Evolutionary conservation across 2,113 vertebrate genomes (phyloP).

Genomic region (Hemicordylus capensis): DNA sequence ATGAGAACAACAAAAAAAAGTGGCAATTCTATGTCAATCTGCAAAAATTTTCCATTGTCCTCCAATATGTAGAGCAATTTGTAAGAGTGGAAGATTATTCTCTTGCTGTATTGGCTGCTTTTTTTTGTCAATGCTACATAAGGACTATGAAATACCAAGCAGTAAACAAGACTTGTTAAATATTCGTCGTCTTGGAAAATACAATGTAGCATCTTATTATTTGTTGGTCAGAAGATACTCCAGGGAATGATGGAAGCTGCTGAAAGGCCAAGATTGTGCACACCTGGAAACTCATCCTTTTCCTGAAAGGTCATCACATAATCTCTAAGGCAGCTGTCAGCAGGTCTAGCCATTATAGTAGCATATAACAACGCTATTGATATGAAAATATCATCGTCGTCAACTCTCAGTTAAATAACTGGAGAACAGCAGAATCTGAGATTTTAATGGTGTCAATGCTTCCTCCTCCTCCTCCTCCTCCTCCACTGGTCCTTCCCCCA

Average conservation of each 20-base stretch:
- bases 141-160: neutral
- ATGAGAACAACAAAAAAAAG: neutral
- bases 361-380: constrained; percentile 5
- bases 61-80: constrained; percentile 7
- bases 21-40: neutral
- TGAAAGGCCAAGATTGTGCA: constrained; percentile 1
- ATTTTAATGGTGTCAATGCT: constrained; percentile 17
- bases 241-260: neutral
- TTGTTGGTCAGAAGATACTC: neutral
- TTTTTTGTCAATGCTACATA: neutral
- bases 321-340: constrained; percentile 21
- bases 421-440: neutral
- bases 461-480: too few species aligned
- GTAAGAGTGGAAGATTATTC: constrained; percentile 1
- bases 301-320: constrained; percentile 16
- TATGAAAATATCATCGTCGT: constrained; percentile 13
- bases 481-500: too few species aligned
- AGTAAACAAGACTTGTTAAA: constrained; percentile 16
- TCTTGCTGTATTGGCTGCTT: neutral
- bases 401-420: constrained; percentile 20
- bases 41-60: neutral
- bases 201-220: neutral
- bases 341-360: neutral
- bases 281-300: neutral
- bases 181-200: neutral